These are phyloP conservation scores for Boleophthalmus pectinirostris DNA, from an alignment of 2,113 vertebrate species.

Conservation along the genomic window DNA sequence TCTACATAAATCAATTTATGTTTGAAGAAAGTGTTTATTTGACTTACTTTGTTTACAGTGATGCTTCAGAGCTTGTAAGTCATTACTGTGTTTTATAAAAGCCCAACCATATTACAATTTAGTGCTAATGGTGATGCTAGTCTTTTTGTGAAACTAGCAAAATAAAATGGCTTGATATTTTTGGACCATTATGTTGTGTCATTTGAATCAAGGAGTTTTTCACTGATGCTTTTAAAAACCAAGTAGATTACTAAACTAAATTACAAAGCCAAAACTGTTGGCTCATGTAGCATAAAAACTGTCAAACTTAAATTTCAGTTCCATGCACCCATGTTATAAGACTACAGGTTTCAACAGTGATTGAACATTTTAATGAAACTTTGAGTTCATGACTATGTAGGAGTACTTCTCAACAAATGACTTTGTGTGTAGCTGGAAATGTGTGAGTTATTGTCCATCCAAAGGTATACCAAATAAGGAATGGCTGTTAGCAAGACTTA, in stretches of 20 bases:
- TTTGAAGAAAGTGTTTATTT: background rate
- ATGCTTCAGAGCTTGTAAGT: background rate
- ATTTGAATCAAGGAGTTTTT: too few species aligned
- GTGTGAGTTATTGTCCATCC: too few species aligned
- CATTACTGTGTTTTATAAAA: background rate
- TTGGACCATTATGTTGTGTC: background rate
- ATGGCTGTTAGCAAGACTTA: too few species aligned
- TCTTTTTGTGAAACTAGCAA: background rate
- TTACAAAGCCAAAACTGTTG: too few species aligned
- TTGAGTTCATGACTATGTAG: background rate
- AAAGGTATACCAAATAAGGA: too few species aligned
- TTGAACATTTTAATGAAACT: background rate
- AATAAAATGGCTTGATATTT: background rate
- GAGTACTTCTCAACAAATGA: background rate
- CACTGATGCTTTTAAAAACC: too few species aligned
- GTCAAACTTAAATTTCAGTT: too few species aligned
- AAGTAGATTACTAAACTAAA: too few species aligned
- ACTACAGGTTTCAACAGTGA: too few species aligned
- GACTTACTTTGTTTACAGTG: background rate
- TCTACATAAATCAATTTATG: background rate
- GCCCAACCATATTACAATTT: background rate
- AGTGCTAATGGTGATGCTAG: background rate
- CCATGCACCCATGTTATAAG: too few species aligned
- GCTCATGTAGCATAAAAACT: too few species aligned
- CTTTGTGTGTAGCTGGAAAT: background rate